Conservation (phyloP, 2,113 vertebrate genomes). For the Tursiops truncatus region DNA sequence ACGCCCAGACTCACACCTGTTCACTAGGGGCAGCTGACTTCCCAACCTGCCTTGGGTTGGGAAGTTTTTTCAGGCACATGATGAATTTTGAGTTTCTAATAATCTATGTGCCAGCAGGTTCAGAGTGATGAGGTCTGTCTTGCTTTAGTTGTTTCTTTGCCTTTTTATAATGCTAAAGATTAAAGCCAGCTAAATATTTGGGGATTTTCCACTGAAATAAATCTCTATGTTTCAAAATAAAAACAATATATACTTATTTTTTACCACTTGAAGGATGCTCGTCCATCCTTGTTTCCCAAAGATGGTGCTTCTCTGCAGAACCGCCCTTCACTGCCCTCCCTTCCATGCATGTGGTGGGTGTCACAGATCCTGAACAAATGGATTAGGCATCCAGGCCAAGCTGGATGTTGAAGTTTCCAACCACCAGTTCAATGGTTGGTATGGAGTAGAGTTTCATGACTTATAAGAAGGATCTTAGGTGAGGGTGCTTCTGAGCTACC, state of each 20-base stretch:
- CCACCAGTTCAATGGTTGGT: background rate
- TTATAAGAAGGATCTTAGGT: background rate
- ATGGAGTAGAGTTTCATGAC: background rate
- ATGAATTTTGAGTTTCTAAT: background rate
- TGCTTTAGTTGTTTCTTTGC: background rate
- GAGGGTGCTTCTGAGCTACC: too few relatives aligned
- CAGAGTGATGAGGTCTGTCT: background rate
- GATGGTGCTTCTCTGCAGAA: background rate
- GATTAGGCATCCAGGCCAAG: background rate
- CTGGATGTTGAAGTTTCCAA: background rate
- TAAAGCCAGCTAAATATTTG: background rate
- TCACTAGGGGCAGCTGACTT: background rate
- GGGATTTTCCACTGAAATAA: background rate
- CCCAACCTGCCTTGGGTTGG: too few relatives aligned
- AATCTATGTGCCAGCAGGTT: background rate
- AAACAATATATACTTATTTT: too few relatives aligned
- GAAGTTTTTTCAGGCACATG: background rate
- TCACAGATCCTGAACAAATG: background rate
- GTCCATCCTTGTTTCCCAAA: background rate
- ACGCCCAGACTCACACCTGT: fast-evolving
- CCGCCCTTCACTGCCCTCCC: too few relatives aligned
- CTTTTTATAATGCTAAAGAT: background rate
- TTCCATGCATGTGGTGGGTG: too few relatives aligned
- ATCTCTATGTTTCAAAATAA: background rate
- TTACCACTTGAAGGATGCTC: too few relatives aligned